Evolutionary conservation across 1,140 invertebrate genomes (phyloP).

Genomic region (Lycorma delicatula): DNA sequence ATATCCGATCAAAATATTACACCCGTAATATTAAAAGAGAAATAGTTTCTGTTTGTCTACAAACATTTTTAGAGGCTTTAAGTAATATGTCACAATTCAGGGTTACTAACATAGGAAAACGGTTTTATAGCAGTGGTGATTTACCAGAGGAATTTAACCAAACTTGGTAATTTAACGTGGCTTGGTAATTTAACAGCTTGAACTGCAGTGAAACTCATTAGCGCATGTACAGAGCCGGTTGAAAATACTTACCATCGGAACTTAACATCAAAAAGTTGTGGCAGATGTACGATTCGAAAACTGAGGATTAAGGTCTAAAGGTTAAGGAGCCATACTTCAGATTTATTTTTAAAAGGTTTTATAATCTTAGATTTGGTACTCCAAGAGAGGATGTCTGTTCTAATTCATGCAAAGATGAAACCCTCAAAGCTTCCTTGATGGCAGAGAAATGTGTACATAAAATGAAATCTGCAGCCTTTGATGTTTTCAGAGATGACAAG

Average conservation of each 20-base stretch:
- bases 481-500: slow-evolving; percentile 28
- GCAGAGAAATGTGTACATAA: slow-evolving; percentile 27
- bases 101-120: background rate
- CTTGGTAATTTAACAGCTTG: background rate
- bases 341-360: slow-evolving; percentile 20
- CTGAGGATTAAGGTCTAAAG: slow-evolving; percentile 10
- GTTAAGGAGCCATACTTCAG: slow-evolving; percentile 21
- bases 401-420: slow-evolving; percentile 17
- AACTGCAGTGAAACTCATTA: background rate
- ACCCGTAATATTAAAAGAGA: background rate
- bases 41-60: background rate
- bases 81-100: background rate
- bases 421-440: slow-evolving; percentile 17
- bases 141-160: background rate
- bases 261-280: background rate
- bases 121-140: background rate
- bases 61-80: background rate
- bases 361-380: slow-evolving; percentile 24
- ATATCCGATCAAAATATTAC: background rate
- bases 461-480: slow-evolving; percentile 30
- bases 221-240: background rate
- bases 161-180: background rate
- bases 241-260: background rate
- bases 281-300: background rate
- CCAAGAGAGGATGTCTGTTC: slow-evolving; percentile 25